These are phyloP conservation scores for Ranitomeya variabilis DNA, from an alignment of 2,113 vertebrate species.

Conservation along the genomic window DNA sequence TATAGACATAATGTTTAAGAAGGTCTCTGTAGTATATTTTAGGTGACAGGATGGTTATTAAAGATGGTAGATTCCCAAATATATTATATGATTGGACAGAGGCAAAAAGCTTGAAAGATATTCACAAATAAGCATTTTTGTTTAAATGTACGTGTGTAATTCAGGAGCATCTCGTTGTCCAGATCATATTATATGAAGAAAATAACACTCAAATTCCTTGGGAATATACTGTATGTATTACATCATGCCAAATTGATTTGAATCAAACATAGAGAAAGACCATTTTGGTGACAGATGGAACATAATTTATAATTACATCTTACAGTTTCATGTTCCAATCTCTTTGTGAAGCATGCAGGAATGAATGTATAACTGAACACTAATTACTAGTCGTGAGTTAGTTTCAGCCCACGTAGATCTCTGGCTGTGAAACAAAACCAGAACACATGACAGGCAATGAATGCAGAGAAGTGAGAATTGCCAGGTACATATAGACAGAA, in stretches of 20 bases:
- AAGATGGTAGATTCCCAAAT: too few species aligned
- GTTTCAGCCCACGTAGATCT: constrained; percentile 18
- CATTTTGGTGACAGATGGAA: background rate
- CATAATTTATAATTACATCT: background rate
- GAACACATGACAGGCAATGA: constrained; percentile 16
- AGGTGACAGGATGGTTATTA: too few species aligned
- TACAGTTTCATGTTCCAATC: constrained; percentile 10
- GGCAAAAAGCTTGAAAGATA: too few species aligned
- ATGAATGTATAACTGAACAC: constrained; percentile 13
- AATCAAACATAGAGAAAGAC: background rate
- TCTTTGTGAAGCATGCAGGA: background rate
- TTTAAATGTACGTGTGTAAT: background rate
- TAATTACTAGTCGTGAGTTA: constrained; percentile 6
- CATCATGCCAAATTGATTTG: background rate
- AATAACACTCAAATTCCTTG: background rate
- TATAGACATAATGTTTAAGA: too few species aligned
- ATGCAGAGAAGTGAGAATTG: constrained; percentile 10
- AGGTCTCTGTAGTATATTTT: too few species aligned
- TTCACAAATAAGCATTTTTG: too few species aligned
- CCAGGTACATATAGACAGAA: constrained; percentile 24
- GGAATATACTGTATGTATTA: background rate
- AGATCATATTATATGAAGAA: background rate
- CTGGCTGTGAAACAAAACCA: constrained; percentile 12
- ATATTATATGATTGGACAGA: too few species aligned
- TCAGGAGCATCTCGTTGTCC: background rate